These are phyloP conservation scores for Coendou prehensilis DNA, from an alignment of 2,797 vertebrate genomes.

Conservation along the genomic window DNA sequence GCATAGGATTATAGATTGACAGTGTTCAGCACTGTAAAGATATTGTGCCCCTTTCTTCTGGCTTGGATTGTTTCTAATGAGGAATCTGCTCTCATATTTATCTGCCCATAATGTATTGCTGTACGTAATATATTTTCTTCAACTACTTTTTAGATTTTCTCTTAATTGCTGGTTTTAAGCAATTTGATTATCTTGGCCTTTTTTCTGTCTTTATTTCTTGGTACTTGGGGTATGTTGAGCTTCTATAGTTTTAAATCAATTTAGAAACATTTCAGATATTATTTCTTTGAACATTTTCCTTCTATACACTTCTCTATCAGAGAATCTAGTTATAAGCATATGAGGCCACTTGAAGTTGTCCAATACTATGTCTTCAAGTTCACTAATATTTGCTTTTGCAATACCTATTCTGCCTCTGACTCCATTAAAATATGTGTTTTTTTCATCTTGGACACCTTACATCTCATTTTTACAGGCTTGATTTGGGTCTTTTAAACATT, in stretches of 20 bases:
- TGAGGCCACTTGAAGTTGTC: background rate
- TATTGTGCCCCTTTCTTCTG: background rate
- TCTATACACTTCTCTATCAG: background rate
- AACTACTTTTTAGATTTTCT: background rate
- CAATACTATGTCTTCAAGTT: background rate
- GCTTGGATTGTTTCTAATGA: background rate
- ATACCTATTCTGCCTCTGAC: background rate
- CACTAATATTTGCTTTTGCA: background rate
- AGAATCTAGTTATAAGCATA: background rate
- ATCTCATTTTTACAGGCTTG: background rate
- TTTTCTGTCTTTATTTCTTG: background rate
- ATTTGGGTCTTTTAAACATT: background rate
- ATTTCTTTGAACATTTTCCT: background rate
- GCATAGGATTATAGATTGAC: background rate
- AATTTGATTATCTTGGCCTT: background rate
- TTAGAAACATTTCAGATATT: constrained; percentile 3
- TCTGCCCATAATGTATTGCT: background rate
- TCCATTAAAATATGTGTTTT: background rate
- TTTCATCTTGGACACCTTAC: background rate
- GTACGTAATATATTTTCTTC: background rate
- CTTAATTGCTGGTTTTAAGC: background rate
- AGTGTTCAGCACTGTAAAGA: background rate
- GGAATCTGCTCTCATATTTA: background rate
- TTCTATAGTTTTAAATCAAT: constrained; percentile 20
- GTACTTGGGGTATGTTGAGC: background rate